These are phyloP conservation scores for Arvicanthis niloticus DNA, from an alignment of 2,113 vertebrate genomes.

Conservation along the genomic window DNA sequence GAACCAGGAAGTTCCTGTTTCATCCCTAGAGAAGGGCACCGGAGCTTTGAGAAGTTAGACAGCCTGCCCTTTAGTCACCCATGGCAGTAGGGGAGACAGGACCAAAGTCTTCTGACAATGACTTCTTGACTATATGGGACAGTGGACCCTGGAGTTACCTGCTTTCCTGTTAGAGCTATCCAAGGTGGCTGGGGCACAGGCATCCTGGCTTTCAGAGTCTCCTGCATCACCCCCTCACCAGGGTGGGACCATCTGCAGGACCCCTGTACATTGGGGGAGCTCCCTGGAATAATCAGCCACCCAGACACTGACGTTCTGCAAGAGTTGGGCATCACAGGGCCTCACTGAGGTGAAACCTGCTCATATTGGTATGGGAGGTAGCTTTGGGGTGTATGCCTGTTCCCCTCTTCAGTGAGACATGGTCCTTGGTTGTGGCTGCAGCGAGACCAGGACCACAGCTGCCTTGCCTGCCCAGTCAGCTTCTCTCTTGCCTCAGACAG, in stretches of 20 bases:
- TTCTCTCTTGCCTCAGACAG: background rate
- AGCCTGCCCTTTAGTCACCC: background rate
- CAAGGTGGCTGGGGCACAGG: too few relatives aligned
- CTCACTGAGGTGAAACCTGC: slow-evolving; percentile 85
- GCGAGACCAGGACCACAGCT: background rate
- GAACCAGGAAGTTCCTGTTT: background rate
- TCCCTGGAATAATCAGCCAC: background rate
- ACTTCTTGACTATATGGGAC: accelerated
- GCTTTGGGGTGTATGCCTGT: background rate
- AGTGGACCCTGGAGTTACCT: background rate
- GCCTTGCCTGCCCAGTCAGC: background rate
- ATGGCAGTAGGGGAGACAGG: background rate
- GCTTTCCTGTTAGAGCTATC: background rate
- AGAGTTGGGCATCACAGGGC: slow-evolving; percentile 80
- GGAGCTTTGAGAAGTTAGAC: background rate
- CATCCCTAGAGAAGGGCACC: background rate
- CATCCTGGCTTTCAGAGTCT: background rate
- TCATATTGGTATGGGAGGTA: background rate
- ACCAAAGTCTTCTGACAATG: accelerated
- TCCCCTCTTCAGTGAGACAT: background rate
- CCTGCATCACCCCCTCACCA: background rate
- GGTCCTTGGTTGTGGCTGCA: background rate
- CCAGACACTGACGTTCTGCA: slow-evolving; percentile 57
- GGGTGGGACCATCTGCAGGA: too few relatives aligned
- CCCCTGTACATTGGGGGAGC: background rate